phyloP scores from a whole-genome alignment of 2,113 vertebrate genomes.

The Sylvilagus bachmani region DNA sequence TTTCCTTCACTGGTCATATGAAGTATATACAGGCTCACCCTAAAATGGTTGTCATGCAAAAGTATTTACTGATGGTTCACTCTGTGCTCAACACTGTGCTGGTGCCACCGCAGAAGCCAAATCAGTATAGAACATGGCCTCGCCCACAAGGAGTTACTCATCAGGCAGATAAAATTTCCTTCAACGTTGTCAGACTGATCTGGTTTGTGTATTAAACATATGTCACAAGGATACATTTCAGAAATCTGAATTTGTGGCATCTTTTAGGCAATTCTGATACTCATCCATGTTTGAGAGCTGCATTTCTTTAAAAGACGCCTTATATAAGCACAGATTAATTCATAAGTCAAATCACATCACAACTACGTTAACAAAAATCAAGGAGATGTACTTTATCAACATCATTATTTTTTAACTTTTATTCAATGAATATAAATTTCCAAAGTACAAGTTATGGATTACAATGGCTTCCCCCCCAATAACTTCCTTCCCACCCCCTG shows the following conservation, averaged over 20 bases:
- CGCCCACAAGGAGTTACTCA: neutral
- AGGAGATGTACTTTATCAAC: too few species aligned
- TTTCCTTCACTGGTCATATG: conserved; percentile 1
- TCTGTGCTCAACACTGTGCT: neutral
- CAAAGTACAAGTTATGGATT: too few species aligned
- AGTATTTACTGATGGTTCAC: neutral
- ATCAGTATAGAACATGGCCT: neutral
- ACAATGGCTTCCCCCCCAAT: too few species aligned
- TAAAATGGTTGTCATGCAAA: neutral
- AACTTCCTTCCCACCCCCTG: too few species aligned
- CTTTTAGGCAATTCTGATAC: conserved; percentile 17
- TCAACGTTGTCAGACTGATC: conserved; percentile 25
- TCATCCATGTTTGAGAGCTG: conserved; percentile 5
- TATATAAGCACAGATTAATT: conserved; percentile 5
- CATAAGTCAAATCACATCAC: conserved; percentile 50
- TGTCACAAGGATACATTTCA: neutral
- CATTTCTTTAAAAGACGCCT: conserved; percentile 17
- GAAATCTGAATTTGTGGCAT: conserved; percentile 7
- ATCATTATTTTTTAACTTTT: too few species aligned
- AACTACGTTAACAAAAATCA: conserved; percentile 15
- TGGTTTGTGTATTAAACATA: conserved; percentile 42
- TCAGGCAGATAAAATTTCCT: neutral
- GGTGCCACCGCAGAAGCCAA: neutral
- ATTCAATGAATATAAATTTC: too few species aligned
- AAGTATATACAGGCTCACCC: neutral